Conservation (phyloP, 2,113 vertebrate species). For the Brienomyrus longianalis region DNA sequence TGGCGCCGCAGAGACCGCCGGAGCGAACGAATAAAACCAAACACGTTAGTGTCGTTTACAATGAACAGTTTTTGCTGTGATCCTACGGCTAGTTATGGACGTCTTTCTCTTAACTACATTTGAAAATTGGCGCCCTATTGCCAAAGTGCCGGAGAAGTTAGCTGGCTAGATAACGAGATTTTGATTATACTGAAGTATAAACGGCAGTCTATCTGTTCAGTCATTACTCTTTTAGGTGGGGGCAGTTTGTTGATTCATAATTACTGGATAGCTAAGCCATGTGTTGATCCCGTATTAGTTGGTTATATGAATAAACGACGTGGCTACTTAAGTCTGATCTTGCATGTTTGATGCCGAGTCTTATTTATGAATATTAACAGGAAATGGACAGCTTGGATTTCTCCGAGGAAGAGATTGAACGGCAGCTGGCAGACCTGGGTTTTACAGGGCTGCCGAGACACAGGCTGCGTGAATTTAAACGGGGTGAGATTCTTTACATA, state of each 20-base stretch:
- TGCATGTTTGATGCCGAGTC: neutral
- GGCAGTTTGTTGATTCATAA: neutral
- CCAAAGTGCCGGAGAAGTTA: neutral
- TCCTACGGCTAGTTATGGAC: neutral
- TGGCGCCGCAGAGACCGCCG: neutral
- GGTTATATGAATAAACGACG: neutral
- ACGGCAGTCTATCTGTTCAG: neutral
- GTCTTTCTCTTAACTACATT: neutral
- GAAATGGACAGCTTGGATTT: slow-evolving; percentile 59
- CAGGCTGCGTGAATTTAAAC: slow-evolving; percentile 57
- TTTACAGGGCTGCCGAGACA: slow-evolving; percentile 56
- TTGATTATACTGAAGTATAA: neutral
- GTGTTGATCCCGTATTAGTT: neutral
- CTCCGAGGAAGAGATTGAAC: slow-evolving; percentile 58
- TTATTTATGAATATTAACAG: neutral
- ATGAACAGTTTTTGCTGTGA: neutral
- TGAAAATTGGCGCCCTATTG: neutral
- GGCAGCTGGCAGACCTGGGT: slow-evolving; percentile 55
- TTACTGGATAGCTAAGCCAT: neutral
- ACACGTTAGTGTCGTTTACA: neutral
- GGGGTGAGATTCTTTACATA: slow-evolving; percentile 40
- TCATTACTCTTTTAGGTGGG: neutral
- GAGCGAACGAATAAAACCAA: neutral
- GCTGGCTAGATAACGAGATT: neutral
- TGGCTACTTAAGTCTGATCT: neutral